Conservation (phyloP, 2,113 vertebrate genomes). For the Grantiella picta region DNA sequence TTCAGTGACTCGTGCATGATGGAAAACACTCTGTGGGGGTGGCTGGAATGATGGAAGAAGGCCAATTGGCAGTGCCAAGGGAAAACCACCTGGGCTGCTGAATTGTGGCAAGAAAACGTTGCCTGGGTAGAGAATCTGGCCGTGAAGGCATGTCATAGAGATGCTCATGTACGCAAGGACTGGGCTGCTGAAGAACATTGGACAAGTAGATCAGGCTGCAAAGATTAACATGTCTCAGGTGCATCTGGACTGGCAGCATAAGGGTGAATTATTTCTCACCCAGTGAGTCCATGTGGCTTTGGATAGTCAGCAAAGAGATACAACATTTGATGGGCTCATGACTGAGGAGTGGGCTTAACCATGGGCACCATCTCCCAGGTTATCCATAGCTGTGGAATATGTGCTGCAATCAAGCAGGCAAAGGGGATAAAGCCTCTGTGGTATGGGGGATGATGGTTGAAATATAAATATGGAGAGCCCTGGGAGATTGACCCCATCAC, state of each 20-base stretch:
- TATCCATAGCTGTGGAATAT: not conserved
- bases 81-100: not conserved
- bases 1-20: accelerated
- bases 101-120: accelerated
- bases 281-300: not conserved
- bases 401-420: too few relatives aligned
- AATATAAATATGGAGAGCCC: not conserved
- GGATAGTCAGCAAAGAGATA: not conserved
- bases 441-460: accelerated
- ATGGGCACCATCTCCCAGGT: not conserved
- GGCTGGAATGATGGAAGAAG: not conserved
- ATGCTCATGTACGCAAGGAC: not conserved
- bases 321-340: not conserved
- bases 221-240: not conserved
- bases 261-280: not conserved
- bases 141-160: accelerated
- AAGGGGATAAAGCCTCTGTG: not conserved
- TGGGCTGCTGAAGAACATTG: not conserved
- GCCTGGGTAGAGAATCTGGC: not conserved
- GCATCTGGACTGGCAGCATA: not conserved
- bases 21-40: not conserved
- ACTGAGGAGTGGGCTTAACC: not conserved
- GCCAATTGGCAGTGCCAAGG: not conserved
- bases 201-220: not conserved
- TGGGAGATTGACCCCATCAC: not conserved